These are phyloP conservation scores for Meteorus cinctellus DNA, from an alignment of 2,888 invertebrate genomes.

Conservation along the genomic window DNA sequence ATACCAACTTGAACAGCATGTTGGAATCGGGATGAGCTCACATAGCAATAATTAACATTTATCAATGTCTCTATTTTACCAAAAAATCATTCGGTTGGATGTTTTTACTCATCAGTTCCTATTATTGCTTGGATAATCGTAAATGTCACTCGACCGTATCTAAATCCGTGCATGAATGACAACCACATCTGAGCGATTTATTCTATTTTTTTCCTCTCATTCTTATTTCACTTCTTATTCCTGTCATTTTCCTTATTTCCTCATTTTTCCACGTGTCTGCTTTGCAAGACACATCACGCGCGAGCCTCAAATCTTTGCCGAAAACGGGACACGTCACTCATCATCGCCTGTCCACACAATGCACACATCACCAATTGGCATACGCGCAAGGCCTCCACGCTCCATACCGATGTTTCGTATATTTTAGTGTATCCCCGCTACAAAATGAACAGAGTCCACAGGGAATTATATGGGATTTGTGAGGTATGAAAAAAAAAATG, in stretches of 20 bases:
- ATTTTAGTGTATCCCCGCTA: constrained; percentile 20
- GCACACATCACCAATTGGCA: constrained; percentile 8
- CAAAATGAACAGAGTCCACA: constrained; percentile 35
- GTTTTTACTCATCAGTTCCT: no score
- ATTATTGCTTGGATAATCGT: no score
- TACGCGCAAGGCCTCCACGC: constrained; percentile 27
- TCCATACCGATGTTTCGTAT: constrained; percentile 26
- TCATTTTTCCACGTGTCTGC: background rate
- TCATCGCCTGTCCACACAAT: background rate
- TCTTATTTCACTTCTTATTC: background rate
- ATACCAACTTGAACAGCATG: no score
- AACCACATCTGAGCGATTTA: background rate
- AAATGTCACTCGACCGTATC: no score
- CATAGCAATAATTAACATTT: no score
- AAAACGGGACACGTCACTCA: constrained; percentile 41
- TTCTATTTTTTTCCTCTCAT: background rate
- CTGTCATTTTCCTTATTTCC: background rate
- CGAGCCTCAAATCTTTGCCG: constrained; percentile 12
- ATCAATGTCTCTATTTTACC: no score
- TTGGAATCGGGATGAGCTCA: no score
- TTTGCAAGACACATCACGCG: constrained; percentile 10
- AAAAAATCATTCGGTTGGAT: no score
- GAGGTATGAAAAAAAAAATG: constrained; percentile 35
- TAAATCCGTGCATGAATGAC: constrained; percentile 23
- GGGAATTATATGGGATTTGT: constrained; percentile 16